These are phyloP conservation scores for Ardeotis arabs DNA, from an alignment of 2,113 vertebrate genomes.

Conservation along the genomic window DNA sequence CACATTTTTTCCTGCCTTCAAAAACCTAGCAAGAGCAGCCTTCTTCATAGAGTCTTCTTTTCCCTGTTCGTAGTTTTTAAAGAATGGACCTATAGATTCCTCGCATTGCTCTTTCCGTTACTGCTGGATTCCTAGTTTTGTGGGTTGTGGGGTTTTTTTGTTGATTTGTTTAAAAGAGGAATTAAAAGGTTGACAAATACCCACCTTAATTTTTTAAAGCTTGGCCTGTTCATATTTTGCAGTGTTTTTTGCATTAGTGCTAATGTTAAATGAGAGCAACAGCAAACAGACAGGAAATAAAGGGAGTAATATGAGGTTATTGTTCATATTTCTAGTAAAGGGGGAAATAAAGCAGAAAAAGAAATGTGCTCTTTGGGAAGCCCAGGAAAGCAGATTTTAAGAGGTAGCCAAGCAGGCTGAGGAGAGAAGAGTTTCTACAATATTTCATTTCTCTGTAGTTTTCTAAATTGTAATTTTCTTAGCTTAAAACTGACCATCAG, in stretches of 20 bases:
- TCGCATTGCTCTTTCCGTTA: not conserved
- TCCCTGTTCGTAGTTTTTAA: not conserved
- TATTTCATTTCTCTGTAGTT: not conserved
- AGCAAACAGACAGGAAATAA: accelerated
- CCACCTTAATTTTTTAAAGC: not conserved
- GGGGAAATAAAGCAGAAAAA: not conserved
- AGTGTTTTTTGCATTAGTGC: not conserved
- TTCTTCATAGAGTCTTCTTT: not conserved
- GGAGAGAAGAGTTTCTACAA: not conserved
- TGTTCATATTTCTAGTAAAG: not conserved
- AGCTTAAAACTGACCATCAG: not conserved
- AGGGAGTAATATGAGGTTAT: not conserved
- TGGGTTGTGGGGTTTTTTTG: not conserved
- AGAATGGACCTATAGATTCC: not conserved
- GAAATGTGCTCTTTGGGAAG: not conserved
- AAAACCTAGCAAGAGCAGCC: not conserved
- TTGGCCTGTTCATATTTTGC: not conserved
- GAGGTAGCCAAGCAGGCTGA: not conserved
- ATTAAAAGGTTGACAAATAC: not conserved
- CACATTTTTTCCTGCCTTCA: not conserved
- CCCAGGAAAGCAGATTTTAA: not conserved
- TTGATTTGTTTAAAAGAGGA: not conserved
- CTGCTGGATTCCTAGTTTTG: not conserved
- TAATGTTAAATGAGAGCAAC: not conserved
- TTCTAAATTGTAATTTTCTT: not conserved